phyloP scores from a whole-genome alignment of 2,888 invertebrate genomes.

The Acanthococcus lagerstroemiae region DNA sequence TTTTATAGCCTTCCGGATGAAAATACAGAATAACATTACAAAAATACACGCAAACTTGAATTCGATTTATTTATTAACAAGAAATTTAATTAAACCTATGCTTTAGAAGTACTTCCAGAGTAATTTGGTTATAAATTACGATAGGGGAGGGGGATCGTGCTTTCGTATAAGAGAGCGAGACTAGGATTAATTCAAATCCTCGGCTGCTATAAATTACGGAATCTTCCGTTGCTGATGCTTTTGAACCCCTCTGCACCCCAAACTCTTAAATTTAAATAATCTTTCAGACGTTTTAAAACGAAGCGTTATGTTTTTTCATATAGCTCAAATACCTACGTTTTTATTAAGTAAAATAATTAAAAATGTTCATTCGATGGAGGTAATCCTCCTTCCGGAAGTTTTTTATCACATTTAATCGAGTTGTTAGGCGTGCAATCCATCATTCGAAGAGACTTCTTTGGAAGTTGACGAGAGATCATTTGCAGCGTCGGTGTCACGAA shows the following conservation, averaged over 20 bases:
- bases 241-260: background rate
- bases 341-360: slow-evolving; percentile 12
- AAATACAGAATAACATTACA: slow-evolving; percentile 1
- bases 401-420: slow-evolving; percentile 2
- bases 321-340: background rate
- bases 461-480: too few relatives aligned
- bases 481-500: too few relatives aligned
- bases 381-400: slow-evolving; percentile 20
- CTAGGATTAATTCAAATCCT: slow-evolving; percentile 30
- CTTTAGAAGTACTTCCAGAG: slow-evolving; percentile 24
- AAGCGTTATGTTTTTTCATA: slow-evolving; percentile 25
- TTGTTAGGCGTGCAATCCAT: too few relatives aligned
- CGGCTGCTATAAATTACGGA: slow-evolving; percentile 25
- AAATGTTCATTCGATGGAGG: slow-evolving; percentile 15
- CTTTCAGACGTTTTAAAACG: slow-evolving; percentile 25
- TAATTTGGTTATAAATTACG: slow-evolving; percentile 29
- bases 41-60: slow-evolving; percentile 25
- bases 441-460: too few relatives aligned
- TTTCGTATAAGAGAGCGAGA: slow-evolving; percentile 25
- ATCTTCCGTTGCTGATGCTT: slow-evolving; percentile 23
- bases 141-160: slow-evolving; percentile 10
- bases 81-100: slow-evolving; percentile 30
- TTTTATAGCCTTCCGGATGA: background rate
- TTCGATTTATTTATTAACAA: slow-evolving; percentile 28
- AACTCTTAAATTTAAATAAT: slow-evolving; percentile 29